Conservation (phyloP, 2,113 vertebrate species). For the Tor tambroides region DNA sequence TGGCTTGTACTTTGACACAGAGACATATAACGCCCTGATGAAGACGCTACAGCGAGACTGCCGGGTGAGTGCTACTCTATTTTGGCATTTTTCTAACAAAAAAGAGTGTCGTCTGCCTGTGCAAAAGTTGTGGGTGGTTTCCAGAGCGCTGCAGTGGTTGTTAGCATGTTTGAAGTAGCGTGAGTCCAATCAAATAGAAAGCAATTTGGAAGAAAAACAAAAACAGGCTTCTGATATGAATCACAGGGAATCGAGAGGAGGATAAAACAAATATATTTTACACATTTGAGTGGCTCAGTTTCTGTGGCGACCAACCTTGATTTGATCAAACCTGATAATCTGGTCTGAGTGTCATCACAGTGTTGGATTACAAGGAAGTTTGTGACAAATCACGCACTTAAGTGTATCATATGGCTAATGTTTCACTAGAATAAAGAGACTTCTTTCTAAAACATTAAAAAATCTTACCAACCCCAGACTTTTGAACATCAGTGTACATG, state of each 20-base stretch:
- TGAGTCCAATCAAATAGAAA: neutral
- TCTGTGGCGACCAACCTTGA: neutral
- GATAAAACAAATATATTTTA: neutral
- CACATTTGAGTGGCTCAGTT: neutral
- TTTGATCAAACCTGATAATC: neutral
- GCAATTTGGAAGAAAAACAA: neutral
- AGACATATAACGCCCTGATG: slow-evolving; percentile 91
- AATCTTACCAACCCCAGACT: neutral
- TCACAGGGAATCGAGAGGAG: neutral
- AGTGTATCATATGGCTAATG: neutral
- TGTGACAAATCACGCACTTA: neutral
- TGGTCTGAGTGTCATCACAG: neutral
- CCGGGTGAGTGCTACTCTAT: slow-evolving; percentile 79
- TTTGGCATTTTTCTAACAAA: neutral
- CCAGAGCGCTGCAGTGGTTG: neutral
- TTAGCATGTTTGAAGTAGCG: neutral
- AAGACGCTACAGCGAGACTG: slow-evolving; percentile 96
- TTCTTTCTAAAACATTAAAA: neutral
- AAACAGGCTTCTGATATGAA: no score
- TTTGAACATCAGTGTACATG: neutral
- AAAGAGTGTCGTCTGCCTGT: neutral
- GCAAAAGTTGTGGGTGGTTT: neutral
- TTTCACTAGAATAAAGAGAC: neutral
- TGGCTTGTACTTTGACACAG: slow-evolving; percentile 91
- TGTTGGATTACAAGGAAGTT: neutral